Evolutionary conservation across 2,797 vertebrate species (phyloP).

Genomic region (Gallinago nigripennis): DNA sequence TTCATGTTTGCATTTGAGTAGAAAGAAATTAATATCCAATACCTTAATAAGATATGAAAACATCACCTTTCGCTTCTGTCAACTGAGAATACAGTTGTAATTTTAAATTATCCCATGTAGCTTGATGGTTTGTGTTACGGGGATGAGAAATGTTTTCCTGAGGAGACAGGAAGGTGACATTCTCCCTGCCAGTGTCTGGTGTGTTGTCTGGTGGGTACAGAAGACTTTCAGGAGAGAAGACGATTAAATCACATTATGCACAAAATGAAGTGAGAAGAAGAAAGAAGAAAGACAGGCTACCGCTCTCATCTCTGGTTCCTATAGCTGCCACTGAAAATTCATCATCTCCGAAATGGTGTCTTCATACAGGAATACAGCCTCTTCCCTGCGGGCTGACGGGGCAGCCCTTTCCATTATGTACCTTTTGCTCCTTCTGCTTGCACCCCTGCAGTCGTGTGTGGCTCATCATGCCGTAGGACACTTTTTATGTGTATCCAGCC

Average conservation of each 20-base stretch:
- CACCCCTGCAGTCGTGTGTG: not conserved
- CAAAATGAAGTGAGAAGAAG: not conserved
- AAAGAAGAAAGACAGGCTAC: not conserved
- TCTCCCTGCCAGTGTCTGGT: not conserved
- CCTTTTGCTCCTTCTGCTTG: not conserved
- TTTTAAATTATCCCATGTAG: not conserved
- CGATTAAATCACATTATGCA: not conserved
- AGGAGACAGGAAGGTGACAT: not conserved
- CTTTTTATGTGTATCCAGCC: not conserved
- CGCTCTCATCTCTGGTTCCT: not conserved
- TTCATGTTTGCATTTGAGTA: not conserved
- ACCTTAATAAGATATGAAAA: not conserved
- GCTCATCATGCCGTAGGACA: not conserved
- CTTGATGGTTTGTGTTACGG: not conserved
- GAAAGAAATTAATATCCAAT: not conserved
- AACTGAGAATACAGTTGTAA: not conserved
- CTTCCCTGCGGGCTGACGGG: not conserved
- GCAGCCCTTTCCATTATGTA: not conserved
- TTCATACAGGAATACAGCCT: not conserved
- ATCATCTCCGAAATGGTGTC: not conserved
- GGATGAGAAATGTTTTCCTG: not conserved
- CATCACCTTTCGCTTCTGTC: not conserved
- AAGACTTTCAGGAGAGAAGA: not conserved
- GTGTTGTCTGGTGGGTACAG: not conserved
- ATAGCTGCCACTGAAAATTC: not conserved